A percentile compares a stretch with the other conserved stretches of the same genome.
These are phyloP conservation scores for Lytechinus pictus DNA, from an alignment of 35 echinoderm and acorn worm species.

Conservation along the genomic window DNA sequence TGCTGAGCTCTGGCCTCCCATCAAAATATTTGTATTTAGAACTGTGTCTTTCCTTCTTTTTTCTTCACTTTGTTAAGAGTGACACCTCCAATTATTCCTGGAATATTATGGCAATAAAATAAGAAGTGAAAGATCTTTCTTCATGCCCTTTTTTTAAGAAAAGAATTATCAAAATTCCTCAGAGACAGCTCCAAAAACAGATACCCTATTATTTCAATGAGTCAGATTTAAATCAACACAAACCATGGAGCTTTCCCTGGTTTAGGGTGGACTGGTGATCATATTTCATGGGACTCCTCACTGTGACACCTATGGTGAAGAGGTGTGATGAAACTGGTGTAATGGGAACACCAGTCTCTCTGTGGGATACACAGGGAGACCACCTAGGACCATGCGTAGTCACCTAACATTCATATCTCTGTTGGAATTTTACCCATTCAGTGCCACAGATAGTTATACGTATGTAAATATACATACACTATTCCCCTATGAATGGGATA, in stretches of 20 bases:
- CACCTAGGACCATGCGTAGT: background rate
- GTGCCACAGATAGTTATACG: background rate
- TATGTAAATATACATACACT: background rate
- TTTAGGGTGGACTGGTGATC: slow-evolving; percentile 8
- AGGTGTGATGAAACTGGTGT: background rate
- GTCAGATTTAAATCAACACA: background rate
- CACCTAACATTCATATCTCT: background rate
- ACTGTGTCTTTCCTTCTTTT: too few species aligned
- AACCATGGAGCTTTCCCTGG: background rate
- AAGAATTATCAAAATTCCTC: background rate
- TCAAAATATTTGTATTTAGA: background rate
- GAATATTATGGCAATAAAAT: too few species aligned
- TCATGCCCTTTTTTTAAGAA: background rate
- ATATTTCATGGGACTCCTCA: background rate
- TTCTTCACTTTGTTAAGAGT: too few species aligned
- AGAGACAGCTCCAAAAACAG: background rate
- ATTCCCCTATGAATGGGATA: background rate
- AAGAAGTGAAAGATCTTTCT: too few species aligned
- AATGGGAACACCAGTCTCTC: slow-evolving; percentile 36
- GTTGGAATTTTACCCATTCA: background rate
- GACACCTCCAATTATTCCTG: too few species aligned
- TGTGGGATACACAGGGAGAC: background rate
- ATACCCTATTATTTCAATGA: background rate
- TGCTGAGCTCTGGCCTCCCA: too few species aligned
- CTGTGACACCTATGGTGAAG: slow-evolving; percentile 15